Percentiles rank a stretch among this genome's conserved stretches.
phyloP scores from a whole-genome alignment of 2,113 vertebrate species.

The Boulengeromyrus knoepffleri region DNA sequence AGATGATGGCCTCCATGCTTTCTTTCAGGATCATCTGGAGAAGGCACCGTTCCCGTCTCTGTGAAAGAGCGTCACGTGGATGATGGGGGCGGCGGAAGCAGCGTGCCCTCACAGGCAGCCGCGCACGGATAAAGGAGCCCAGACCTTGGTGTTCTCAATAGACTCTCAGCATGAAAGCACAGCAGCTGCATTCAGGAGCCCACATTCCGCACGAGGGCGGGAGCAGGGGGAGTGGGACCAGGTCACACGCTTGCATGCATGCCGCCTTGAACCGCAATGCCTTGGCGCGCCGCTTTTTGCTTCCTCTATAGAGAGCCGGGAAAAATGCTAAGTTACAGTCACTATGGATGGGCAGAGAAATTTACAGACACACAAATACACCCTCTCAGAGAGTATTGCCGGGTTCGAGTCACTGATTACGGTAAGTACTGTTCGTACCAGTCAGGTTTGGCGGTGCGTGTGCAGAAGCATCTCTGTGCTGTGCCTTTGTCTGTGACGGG shows the following conservation, averaged over 20 bases:
- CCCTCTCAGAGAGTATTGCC: neutral
- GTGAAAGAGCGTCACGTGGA: neutral
- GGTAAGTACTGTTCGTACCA: neutral
- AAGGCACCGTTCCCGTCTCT: neutral
- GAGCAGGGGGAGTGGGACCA: neutral
- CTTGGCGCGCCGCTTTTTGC: neutral
- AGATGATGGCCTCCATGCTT: neutral
- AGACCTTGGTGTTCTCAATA: slow-evolving; percentile 22
- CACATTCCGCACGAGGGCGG: neutral
- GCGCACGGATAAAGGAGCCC: neutral
- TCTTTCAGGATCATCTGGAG: neutral
- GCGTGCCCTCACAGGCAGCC: neutral
- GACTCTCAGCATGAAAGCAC: neutral
- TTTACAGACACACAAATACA: neutral
- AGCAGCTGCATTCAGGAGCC: slow-evolving; percentile 1
- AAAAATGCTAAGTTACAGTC: neutral
- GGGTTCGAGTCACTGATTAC: neutral
- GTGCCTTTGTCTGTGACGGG: neutral
- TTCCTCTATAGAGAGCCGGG: neutral
- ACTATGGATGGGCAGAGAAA: neutral
- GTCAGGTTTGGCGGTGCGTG: neutral
- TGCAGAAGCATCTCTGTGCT: neutral
- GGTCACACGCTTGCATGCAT: neutral
- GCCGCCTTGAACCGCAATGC: neutral
- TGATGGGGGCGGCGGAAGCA: neutral